Evolutionary conservation across 2,113 vertebrate species (phyloP), one percentile per base, ranked within the genome.

Genomic region (Phalacrocorax aristotelis): DNA sequence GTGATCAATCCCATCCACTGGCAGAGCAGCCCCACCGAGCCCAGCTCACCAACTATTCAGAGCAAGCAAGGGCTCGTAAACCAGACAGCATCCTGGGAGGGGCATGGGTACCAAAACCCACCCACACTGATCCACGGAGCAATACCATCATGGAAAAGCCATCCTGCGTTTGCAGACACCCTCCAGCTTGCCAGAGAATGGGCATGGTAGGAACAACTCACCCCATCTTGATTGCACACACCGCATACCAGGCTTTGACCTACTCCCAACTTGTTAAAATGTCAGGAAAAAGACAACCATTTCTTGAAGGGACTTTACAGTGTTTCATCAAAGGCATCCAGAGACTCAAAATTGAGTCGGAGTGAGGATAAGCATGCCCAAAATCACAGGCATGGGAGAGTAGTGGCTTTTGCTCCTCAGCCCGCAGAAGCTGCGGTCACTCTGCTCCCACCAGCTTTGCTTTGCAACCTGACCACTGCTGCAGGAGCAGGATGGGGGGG

Each of bases 1-100:
- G 0, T 30, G 16, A 36, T 46, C 2, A 1, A n/a, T n/a, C 34
- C 54, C 68, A 34, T 14, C 48, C 23, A 4, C 9, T 1, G 2
- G 19, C 78, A 51, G 32, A 82, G 21, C 17, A 19, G 9, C n/a
- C 9, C 17, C n/a, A 54, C n/a, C 0, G 0, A 83, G 27, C 46
- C 27, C 60, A 82, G 6, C 25, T 61, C 6, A 0, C 46, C 71
- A 52, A 2, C 42, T 14, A 21, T 21, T 22, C 42, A 17, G 22
- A 1, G 2, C 21, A 81, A 88, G 64, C n/a, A 44, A n/a, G 9
- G n/a, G n/a, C 49, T 90, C 57, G 61, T 38, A 86, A 90, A 83
- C 29, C 42, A 4, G 60, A 62, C 38, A 55, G 55, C 51, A 87
- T 12, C 29, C 17, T 80, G 85, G 82, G 81, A 93, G 29, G 16